These are phyloP conservation scores for Carcharodon carcharias DNA, from an alignment of 2,797 vertebrate species.

Conservation along the genomic window DNA sequence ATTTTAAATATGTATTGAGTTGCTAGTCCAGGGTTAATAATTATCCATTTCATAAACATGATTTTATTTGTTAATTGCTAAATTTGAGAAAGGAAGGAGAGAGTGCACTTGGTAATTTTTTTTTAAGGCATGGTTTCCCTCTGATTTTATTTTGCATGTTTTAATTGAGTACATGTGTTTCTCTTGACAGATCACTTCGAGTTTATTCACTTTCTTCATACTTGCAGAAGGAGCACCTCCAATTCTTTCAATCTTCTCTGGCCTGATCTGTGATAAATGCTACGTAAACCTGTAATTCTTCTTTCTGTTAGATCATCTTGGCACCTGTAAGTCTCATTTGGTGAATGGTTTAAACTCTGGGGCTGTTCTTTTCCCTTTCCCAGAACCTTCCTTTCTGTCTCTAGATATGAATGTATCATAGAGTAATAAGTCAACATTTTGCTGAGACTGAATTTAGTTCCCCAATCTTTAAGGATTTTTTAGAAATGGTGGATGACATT, in stretches of 20 bases:
- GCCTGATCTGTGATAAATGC: conserved; percentile 30
- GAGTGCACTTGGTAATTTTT: not conserved
- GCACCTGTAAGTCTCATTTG: conserved; percentile 22
- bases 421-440: not conserved
- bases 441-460: not conserved
- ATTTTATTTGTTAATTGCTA: not conserved
- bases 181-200: conserved; percentile 28
- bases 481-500: not conserved
- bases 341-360: conserved; percentile 25
- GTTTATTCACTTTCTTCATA: conserved; percentile 33
- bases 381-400: not conserved
- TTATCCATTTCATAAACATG: not conserved
- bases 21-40: not conserved
- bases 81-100: not conserved
- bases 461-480: not conserved
- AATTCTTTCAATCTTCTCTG: conserved; percentile 34
- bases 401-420: not conserved
- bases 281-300: conserved; percentile 30
- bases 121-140: not conserved
- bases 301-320: conserved; percentile 32
- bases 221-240: conserved; percentile 12
- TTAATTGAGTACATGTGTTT: conserved; percentile 29
- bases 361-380: conserved; percentile 12
- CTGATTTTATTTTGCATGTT: not conserved
- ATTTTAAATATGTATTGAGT: not conserved